A percentile compares a stretch with the other conserved stretches of the same genome.
Conservation (phyloP, 1,140 invertebrate genomes). For the Plutomurus gul region DNA sequence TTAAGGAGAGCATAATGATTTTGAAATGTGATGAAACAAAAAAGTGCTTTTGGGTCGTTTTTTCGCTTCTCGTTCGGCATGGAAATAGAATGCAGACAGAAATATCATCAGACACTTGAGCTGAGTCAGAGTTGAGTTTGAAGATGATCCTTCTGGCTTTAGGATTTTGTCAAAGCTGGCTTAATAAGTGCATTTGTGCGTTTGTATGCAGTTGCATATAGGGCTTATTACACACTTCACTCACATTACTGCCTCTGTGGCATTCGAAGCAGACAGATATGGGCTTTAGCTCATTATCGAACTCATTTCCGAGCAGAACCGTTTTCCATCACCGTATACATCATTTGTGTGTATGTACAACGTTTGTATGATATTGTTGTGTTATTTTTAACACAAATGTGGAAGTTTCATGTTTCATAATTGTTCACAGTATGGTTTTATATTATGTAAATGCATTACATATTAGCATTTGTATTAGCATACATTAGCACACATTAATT, state of each 20-base stretch:
- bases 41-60: neutral
- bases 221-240: too few relatives aligned
- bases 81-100: slow-evolving; percentile 3
- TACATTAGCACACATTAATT: too few relatives aligned
- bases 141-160: neutral
- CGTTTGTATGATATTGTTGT: too few relatives aligned
- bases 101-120: slow-evolving; percentile 16
- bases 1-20: neutral
- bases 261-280: slow-evolving; percentile 8
- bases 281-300: neutral
- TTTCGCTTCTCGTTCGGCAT: neutral
- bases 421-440: too few relatives aligned
- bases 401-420: neutral
- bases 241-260: neutral
- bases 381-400: too few relatives aligned
- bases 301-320: neutral
- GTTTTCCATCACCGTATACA: neutral
- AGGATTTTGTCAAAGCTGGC: neutral
- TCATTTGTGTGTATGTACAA: too few relatives aligned
- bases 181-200: neutral
- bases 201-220: too few relatives aligned
- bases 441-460: too few relatives aligned
- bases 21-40: slow-evolving; percentile 14
- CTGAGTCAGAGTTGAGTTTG: neutral
- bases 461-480: too few relatives aligned